Percentiles rank a stretch among this genome's conserved stretches.
These are phyloP conservation scores for Dolichoris vasculosae DNA, from an alignment of 1,140 invertebrate genomes.

Conservation along the genomic window DNA sequence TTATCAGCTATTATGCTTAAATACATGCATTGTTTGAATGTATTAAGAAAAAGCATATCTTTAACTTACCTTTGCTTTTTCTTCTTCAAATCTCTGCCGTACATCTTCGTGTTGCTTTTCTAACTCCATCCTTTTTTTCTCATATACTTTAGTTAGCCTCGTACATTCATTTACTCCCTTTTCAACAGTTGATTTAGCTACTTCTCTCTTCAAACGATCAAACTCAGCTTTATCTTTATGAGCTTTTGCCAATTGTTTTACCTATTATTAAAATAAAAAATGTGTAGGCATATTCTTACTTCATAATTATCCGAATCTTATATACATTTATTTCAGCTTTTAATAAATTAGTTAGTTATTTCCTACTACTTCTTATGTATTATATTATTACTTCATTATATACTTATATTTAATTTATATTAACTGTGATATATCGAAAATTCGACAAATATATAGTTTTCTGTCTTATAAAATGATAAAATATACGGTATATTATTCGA, in stretches of 20 bases:
- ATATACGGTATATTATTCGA: too few relatives aligned
- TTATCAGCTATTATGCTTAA: background rate
- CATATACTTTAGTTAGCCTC: constrained; percentile 83
- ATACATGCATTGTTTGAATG: background rate
- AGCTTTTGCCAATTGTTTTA: constrained; percentile 84
- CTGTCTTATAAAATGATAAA: too few relatives aligned
- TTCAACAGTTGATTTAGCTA: constrained; percentile 84
- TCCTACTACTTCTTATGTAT: too few relatives aligned
- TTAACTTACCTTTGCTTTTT: constrained; percentile 80
- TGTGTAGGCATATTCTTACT: too few relatives aligned
- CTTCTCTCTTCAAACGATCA: constrained; percentile 84
- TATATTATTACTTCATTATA: too few relatives aligned
- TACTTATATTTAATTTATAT: too few relatives aligned
- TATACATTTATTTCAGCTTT: too few relatives aligned
- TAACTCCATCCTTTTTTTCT: constrained; percentile 84
- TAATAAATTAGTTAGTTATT: too few relatives aligned
- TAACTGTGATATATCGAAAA: too few relatives aligned
- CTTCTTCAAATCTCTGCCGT: constrained; percentile 79
- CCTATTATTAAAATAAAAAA: constrained; percentile 55
- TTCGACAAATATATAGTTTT: too few relatives aligned
- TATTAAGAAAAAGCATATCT: background rate
- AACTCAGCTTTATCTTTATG: constrained; percentile 93
- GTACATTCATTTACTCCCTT: constrained; percentile 88
- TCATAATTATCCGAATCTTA: too few relatives aligned
- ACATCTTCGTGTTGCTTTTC: constrained; percentile 87